phyloP scores from a whole-genome alignment of 1,140 invertebrate species.

The Drosophila equinoxialis region DNA sequence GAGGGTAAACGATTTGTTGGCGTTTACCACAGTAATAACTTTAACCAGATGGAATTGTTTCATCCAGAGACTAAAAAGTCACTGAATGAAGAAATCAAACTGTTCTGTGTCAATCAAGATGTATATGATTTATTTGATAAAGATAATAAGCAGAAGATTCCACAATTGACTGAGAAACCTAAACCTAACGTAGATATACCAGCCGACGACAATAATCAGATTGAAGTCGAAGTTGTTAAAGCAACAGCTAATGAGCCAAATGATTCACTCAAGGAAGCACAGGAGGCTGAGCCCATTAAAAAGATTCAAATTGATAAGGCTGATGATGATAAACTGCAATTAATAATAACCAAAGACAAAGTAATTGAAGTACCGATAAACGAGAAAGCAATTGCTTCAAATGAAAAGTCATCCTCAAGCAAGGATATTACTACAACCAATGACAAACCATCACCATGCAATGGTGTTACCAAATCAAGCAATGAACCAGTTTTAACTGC shows the following conservation, averaged over 20 bases:
- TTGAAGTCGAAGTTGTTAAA: background rate
- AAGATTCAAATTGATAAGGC: too few relatives aligned
- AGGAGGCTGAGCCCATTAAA: background rate
- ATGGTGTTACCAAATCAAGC: background rate
- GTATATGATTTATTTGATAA: background rate
- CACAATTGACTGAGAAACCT: background rate
- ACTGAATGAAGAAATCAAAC: constrained; percentile 42
- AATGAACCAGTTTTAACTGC: background rate
- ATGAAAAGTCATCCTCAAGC: too few relatives aligned
- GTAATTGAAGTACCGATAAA: background rate
- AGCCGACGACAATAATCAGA: background rate
- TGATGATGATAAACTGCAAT: too few relatives aligned
- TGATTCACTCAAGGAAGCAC: background rate
- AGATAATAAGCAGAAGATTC: background rate
- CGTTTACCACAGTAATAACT: background rate
- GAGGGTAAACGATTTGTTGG: constrained; percentile 29
- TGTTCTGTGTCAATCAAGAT: constrained; percentile 22
- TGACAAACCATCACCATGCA: background rate
- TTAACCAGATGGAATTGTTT: constrained; percentile 34
- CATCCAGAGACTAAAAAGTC: constrained; percentile 23
- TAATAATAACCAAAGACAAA: too few relatives aligned
- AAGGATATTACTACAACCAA: background rate
- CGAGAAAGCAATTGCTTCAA: too few relatives aligned
- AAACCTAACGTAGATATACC: background rate
- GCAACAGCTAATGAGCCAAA: background rate